Conservation (phyloP, 2,797 vertebrate genomes). For the Capromys pilorides region DNA sequence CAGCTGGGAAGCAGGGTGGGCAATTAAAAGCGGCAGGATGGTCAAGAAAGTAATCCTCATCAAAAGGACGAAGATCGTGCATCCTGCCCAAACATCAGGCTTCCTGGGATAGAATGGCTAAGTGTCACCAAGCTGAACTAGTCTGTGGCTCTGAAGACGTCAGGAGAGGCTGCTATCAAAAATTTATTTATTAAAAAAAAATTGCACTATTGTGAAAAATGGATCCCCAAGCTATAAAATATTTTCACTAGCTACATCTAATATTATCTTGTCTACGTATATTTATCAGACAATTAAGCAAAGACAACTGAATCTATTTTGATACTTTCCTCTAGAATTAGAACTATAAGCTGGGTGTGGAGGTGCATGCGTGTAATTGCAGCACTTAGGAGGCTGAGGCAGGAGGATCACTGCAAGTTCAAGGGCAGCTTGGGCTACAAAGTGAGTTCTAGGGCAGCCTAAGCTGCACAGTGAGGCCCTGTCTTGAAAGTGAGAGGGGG, state of each 20-base stretch:
- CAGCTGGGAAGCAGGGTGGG: background rate
- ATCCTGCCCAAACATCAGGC: background rate
- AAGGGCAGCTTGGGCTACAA: no score
- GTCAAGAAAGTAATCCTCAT: background rate
- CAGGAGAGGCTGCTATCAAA: constrained; percentile 31
- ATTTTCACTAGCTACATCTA: background rate
- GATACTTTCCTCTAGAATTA: constrained; percentile 39
- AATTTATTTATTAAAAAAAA: constrained; percentile 17
- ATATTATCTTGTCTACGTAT: background rate
- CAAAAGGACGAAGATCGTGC: background rate
- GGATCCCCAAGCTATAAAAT: background rate
- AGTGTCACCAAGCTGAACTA: background rate
- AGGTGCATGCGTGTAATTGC: no score
- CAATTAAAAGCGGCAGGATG: background rate
- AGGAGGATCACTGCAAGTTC: no score
- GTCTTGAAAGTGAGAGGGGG: no score
- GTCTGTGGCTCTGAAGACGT: constrained; percentile 5
- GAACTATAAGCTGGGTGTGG: background rate
- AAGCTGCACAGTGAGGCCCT: no score
- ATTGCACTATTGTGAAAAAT: constrained; percentile 52
- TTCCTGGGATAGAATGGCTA: background rate
- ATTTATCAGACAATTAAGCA: background rate
- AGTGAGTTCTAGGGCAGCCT: no score
- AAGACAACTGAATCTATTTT: background rate
- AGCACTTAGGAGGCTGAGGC: no score